phyloP scores from a whole-genome alignment of 2,888 invertebrate species.

The Catocala fraxini region DNA sequence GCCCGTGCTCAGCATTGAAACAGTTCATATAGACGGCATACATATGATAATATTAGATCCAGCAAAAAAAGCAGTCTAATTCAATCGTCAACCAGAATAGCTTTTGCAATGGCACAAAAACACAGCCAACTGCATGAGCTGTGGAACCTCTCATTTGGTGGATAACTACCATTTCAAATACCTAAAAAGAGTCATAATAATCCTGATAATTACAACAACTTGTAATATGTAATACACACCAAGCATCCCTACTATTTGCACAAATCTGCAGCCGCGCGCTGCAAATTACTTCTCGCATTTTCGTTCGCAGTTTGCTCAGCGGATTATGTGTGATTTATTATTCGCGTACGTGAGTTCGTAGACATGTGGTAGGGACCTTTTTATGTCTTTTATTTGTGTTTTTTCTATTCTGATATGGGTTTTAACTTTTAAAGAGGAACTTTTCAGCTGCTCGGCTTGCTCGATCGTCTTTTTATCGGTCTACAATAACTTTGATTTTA shows the following conservation, averaged over 20 bases:
- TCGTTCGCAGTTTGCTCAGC: conserved; percentile 55
- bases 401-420: background rate
- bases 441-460: background rate
- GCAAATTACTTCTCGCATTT: conserved; percentile 55
- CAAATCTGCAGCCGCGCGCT: conserved; percentile 33
- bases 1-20: too few species aligned
- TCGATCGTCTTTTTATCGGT: too few species aligned
- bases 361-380: conserved; percentile 15
- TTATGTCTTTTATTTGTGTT: conserved; percentile 5
- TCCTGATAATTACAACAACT: conserved; percentile 4
- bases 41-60: too few species aligned
- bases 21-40: too few species aligned
- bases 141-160: too few species aligned
- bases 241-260: conserved; percentile 48
- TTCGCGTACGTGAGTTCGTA: conserved; percentile 30
- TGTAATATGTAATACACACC: conserved; percentile 14
- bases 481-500: too few species aligned
- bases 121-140: too few species aligned
- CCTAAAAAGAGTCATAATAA: background rate
- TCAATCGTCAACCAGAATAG: too few species aligned
- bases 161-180: too few species aligned
- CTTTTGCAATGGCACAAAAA: too few species aligned
- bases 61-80: too few species aligned
- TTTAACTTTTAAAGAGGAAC: background rate
- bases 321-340: conserved; percentile 65